Evolutionary conservation across 2,888 invertebrate genomes (phyloP), one percentile per base, ranked within the genome.

Genomic region (Eristalis pertinax): DNA sequence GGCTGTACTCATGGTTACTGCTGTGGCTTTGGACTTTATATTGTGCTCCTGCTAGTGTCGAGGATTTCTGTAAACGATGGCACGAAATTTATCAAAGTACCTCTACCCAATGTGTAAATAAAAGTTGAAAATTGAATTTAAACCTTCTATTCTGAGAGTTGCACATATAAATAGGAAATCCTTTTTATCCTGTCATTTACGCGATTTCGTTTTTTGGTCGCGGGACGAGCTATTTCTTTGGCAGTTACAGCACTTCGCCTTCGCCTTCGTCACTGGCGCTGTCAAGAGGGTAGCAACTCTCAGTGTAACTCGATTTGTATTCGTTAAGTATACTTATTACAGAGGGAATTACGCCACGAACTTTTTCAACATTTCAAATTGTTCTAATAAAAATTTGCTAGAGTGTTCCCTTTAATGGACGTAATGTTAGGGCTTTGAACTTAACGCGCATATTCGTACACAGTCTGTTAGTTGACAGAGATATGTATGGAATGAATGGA

Each of bases 111-210:
- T 88, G 88, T 86, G 88, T 89, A 89, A 89, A 88, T 89, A 88
- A 89, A 89, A 89, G 89, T 85, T 88, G 79, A 65, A 89, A 89
- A 89, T 88, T 85, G 88, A 89, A 88, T 89, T 89, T 88, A 88
- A 89, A 88, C 85, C 88, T 86, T 83, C 85, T 85, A 85, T 89
- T 88, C 68, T 79, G 70, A 77, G 83, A 82, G 75, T 73, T 78
- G 76, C 83, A 78, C 75, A 87, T 75, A 84, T 88, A 88, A 88
- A 88, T 88, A 88, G 88, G 70, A 88, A 88, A 88, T 88, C 88
- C 88, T 88, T 78, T 88, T 88, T 88, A 88, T 88, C 88, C 84
- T 84, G 80, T 88, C 84, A 88, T 88, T 88, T 88, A 76, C 84
- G 88, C 84, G 77, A 84, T 81, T 88, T 88, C 77, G 69, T 50